phyloP scores from a whole-genome alignment of 2,113 vertebrate species.

The Microcebus jonahi region DNA sequence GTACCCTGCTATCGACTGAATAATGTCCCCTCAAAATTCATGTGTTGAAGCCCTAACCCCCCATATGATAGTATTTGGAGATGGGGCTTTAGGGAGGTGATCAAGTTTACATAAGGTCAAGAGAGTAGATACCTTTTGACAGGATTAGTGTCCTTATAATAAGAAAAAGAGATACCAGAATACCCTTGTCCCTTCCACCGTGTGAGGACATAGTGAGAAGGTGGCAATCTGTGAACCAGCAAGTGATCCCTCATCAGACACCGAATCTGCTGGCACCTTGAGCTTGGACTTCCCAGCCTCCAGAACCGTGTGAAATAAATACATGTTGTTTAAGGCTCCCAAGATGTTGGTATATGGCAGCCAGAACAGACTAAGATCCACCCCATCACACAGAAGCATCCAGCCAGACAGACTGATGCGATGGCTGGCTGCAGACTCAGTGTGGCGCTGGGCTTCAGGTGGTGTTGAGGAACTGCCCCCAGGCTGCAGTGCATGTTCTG shows the following conservation, averaged over 20 bases:
- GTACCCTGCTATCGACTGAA: background rate
- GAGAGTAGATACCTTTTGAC: background rate
- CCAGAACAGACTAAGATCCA: background rate
- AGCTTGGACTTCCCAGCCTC: background rate
- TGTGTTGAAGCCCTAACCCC: background rate
- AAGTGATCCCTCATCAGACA: background rate
- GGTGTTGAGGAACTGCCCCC: background rate
- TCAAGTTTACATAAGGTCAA: background rate
- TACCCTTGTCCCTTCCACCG: too few relatives aligned
- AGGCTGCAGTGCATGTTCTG: rapidly evolving
- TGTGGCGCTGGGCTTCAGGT: rapidly evolving
- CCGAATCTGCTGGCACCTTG: background rate
- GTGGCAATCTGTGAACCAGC: background rate
- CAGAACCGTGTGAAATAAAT: background rate
- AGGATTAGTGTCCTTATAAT: background rate
- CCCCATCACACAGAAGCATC: too few relatives aligned
- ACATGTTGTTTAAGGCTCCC: background rate
- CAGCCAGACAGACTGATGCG: rapidly evolving
- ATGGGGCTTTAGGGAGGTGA: background rate
- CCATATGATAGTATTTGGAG: background rate
- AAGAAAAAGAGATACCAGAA: background rate
- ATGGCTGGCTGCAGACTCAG: background rate
- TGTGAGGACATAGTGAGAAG: background rate
- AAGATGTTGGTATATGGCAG: rapidly evolving
- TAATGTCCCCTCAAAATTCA: background rate